phyloP scores from a whole-genome alignment of 1,140 invertebrate genomes.

The Brachionus angularis region DNA sequence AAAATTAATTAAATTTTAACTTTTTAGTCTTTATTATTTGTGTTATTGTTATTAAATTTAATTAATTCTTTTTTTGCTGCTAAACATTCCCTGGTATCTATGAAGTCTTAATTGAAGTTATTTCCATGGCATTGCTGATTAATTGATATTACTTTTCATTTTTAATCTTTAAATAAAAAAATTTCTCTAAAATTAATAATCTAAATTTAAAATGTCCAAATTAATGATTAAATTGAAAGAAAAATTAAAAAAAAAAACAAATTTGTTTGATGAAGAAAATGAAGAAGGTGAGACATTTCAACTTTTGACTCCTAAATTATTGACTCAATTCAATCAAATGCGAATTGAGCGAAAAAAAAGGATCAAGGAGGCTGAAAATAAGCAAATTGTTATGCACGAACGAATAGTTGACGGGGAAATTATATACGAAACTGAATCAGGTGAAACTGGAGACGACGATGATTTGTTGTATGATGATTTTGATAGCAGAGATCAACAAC shows the following conservation, averaged over 20 bases:
- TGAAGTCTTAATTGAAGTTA: too few relatives aligned
- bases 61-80: too few relatives aligned
- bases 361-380: slow-evolving; percentile 16
- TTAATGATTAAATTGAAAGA: background rate
- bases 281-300: slow-evolving; percentile 39
- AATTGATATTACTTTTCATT: too few relatives aligned
- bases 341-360: slow-evolving; percentile 16
- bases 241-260: background rate
- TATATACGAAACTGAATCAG: slow-evolving; percentile 9
- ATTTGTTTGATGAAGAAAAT: slow-evolving; percentile 8
- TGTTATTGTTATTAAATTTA: too few relatives aligned
- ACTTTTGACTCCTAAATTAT: slow-evolving; percentile 13
- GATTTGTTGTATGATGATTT: slow-evolving; percentile 21
- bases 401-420: slow-evolving; percentile 32
- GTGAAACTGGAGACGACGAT: slow-evolving; percentile 19
- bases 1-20: too few relatives aligned
- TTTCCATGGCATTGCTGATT: too few relatives aligned
- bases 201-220: slow-evolving; percentile 1
- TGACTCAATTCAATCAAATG: slow-evolving; percentile 24
- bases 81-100: too few relatives aligned
- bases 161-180: too few relatives aligned
- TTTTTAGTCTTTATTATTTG: too few relatives aligned
- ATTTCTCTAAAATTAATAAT: too few relatives aligned
- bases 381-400: slow-evolving; percentile 20
- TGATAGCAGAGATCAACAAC: background rate